Evolutionary conservation across 2,888 invertebrate species (phyloP).

Genomic region (Ochropleura leucogaster): DNA sequence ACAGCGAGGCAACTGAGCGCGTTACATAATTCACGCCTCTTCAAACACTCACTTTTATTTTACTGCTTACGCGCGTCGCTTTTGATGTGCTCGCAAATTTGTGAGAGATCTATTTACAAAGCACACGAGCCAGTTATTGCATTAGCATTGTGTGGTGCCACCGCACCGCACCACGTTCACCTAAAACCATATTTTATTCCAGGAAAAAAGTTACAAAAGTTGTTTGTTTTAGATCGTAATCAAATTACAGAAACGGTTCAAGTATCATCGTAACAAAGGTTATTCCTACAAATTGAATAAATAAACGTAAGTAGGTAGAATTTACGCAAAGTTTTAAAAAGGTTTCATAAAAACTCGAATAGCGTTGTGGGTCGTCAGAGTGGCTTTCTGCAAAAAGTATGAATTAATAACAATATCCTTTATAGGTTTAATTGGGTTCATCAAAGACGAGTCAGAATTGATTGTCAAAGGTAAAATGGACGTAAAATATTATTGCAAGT

Average conservation of each 20-base stretch:
- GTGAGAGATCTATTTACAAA: conserved; percentile 72
- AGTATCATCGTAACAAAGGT: conserved; percentile 51
- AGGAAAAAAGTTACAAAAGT: conserved; percentile 15
- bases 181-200: conserved; percentile 17
- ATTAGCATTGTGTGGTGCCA: conserved; percentile 49
- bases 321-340: conserved; percentile 48
- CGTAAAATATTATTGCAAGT: conserved; percentile 7
- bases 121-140: conserved; percentile 60
- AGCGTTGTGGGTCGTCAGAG: conserved; percentile 26
- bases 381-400: conserved; percentile 26
- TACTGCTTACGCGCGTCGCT: conserved; percentile 70
- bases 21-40: conserved; percentile 76
- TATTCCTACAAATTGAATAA: conserved; percentile 60
- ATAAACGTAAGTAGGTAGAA: conserved; percentile 50
- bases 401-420: conserved; percentile 47
- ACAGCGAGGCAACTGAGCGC: conserved; percentile 61
- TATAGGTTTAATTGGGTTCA: conserved; percentile 42
- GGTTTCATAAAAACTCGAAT: conserved; percentile 48
- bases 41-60: conserved; percentile 79
- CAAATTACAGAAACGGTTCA: conserved; percentile 38
- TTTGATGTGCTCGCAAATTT: conserved; percentile 74
- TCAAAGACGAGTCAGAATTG: conserved; percentile 14
- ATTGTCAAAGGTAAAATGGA: conserved; percentile 10
- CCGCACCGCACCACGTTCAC: background rate
- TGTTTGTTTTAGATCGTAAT: conserved; percentile 37